Evolutionary conservation across 2,797 vertebrate genomes (phyloP), one percentile per base, ranked within the genome.

Genomic region (Arnoldichthys spilopterus): DNA sequence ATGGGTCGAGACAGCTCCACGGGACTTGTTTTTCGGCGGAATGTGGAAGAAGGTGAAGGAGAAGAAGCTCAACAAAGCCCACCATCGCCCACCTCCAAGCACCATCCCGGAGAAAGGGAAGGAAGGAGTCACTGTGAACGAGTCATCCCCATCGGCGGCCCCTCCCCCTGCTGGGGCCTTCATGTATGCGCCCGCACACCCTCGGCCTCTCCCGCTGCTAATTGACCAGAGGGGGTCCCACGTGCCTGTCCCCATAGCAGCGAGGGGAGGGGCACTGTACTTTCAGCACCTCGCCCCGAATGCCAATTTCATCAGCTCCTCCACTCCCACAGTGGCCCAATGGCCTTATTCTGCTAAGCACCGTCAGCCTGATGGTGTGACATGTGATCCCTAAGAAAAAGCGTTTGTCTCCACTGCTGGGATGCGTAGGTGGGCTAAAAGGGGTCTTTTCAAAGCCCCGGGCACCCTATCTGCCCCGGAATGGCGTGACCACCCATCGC

Each of bases 121-220:
- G 13, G 34, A 37, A 37, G 34, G 20, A 51, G 49, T 16, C 26
- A 45, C 45, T 53, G 56, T 68, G 61, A 81, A 89, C 0, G 77
- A 86, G 85, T 86, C 84, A 87, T 87, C 79, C 82, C 51, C 15
- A 83, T 79, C n/a, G 89, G 91, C 90, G 90, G 70, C 81, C 82
- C 89, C 86, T 83, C 88, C 86, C 89, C 86, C 89, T 75, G 32
- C 64, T 45, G 72, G 82, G 43, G 77, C 75, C 45, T 72, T 83
- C 85, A 72, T 67, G 79, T 85, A 89, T 85, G 78, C 40, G 24
- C 54, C 70, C 37, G 63, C 79, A 82, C 75, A 24, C 61, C 58
- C 59, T 6, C 62, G 64, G 80, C 79, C 73, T 83, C 59, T 71
- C 71, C 72, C 58, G 71, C 80, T 73, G 78, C 86, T 92, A 91